phyloP scores from a whole-genome alignment of 2,888 invertebrate species.

The Tetragnatha montana region DNA sequence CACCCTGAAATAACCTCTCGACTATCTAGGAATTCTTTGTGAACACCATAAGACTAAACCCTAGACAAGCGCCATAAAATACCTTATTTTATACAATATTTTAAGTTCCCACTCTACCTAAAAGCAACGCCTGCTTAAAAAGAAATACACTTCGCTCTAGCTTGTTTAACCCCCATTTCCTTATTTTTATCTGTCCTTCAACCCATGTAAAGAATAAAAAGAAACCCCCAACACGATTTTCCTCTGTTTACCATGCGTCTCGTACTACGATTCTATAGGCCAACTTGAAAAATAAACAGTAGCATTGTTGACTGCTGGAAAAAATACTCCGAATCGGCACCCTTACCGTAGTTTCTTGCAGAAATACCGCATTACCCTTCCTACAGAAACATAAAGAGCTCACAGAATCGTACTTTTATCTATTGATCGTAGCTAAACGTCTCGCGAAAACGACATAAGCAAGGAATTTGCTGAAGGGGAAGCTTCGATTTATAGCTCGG shows the following conservation, averaged over 20 bases:
- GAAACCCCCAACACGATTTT: slow-evolving; percentile 5
- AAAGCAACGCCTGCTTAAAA: slow-evolving; percentile 8
- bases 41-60: slow-evolving; percentile 38
- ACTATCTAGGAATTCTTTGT: slow-evolving; percentile 18
- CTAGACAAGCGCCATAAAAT: slow-evolving; percentile 2
- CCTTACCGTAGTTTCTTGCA: neutral
- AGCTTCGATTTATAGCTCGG: slow-evolving; percentile 20
- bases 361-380: slow-evolving; percentile 24
- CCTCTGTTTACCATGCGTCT: slow-evolving; percentile 20
- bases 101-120: slow-evolving; percentile 15
- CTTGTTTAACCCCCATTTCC: neutral
- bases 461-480: slow-evolving; percentile 9
- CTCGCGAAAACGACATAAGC: slow-evolving; percentile 49
- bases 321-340: neutral
- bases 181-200: slow-evolving; percentile 6
- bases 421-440: slow-evolving; percentile 44
- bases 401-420: slow-evolving; percentile 31
- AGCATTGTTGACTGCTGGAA: slow-evolving; percentile 9
- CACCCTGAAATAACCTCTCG: slow-evolving; percentile 30
- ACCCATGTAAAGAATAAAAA: slow-evolving; percentile 6
- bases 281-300: slow-evolving; percentile 14
- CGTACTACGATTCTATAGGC: neutral
- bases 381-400: neutral
- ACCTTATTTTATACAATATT: slow-evolving; percentile 33
- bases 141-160: slow-evolving; percentile 20